phyloP scores from a whole-genome alignment of 2,888 invertebrate genomes.

The Gnatocerus cornutus region DNA sequence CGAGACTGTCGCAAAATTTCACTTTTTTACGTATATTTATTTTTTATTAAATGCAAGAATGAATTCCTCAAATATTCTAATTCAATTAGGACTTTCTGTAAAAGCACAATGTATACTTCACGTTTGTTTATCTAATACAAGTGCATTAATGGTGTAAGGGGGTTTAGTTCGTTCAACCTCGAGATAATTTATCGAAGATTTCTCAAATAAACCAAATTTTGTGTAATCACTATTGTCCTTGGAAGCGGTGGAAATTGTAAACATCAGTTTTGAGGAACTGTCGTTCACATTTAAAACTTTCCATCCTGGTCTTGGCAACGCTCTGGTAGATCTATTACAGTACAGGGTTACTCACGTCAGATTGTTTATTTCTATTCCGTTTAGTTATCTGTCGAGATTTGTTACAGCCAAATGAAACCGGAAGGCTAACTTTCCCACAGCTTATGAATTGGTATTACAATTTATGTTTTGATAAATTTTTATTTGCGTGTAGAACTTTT shows the following conservation, averaged over 20 bases:
- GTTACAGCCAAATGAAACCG: neutral
- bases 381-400: neutral
- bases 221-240: constrained; percentile 11
- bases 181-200: constrained; percentile 12
- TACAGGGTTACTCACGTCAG: constrained; percentile 19
- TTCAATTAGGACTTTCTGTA: neutral
- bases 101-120: neutral
- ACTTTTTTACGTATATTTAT: neutral
- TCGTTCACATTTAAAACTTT: constrained; percentile 21
- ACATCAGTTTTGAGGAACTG: constrained; percentile 11
- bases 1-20: neutral
- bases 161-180: constrained; percentile 21
- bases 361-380: constrained; percentile 20
- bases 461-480: neutral
- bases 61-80: too few relatives aligned
- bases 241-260: constrained; percentile 19
- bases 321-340: constrained; percentile 7
- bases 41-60: too few relatives aligned
- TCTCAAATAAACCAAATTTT: constrained; percentile 15
- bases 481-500: neutral
- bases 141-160: too few relatives aligned
- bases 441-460: neutral
- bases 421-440: too few relatives aligned
- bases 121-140: too few relatives aligned
- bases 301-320: constrained; percentile 33